A percentile compares a stretch with the other conserved stretches of the same genome.
Conservation (phyloP, 2,113 vertebrate genomes). For the Apodemus speciosus region DNA sequence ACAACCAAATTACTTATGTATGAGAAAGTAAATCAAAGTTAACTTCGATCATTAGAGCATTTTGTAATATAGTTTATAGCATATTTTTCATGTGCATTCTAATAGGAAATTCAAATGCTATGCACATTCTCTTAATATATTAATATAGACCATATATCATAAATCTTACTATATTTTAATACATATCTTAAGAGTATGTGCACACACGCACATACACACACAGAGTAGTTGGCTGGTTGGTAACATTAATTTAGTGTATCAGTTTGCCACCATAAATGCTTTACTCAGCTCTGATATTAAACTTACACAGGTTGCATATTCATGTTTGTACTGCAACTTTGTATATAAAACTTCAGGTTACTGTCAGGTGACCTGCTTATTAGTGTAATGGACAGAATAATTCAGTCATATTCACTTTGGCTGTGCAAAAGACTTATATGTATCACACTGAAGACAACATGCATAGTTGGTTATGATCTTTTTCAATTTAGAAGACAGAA, state of each 20-base stretch:
- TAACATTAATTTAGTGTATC: neutral
- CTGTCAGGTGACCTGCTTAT: neutral
- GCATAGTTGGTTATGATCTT: neutral
- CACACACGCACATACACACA: neutral
- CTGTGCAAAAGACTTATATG: neutral
- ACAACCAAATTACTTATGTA: constrained; percentile 63
- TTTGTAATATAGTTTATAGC: neutral
- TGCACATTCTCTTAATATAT: constrained; percentile 54
- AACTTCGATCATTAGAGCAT: constrained; percentile 66
- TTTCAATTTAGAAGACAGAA: neutral
- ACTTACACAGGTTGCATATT: neutral
- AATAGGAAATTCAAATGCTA: constrained; percentile 56
- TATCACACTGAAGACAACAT: neutral
- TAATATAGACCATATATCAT: no score
- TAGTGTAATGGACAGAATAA: neutral
- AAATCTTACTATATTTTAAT: no score
- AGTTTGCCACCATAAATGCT: neutral
- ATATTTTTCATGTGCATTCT: constrained; percentile 49
- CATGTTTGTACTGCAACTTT: neutral
- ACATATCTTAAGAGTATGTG: neutral
- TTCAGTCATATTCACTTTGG: neutral
- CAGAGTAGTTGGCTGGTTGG: neutral
- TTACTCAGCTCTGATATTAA: constrained; percentile 16
- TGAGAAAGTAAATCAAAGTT: constrained; percentile 76
- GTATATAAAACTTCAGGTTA: constrained; percentile 4